Evolutionary conservation across 2,888 invertebrate species (phyloP), one percentile per base, ranked within the genome.

Genomic region (Erpobdella octoculata): DNA sequence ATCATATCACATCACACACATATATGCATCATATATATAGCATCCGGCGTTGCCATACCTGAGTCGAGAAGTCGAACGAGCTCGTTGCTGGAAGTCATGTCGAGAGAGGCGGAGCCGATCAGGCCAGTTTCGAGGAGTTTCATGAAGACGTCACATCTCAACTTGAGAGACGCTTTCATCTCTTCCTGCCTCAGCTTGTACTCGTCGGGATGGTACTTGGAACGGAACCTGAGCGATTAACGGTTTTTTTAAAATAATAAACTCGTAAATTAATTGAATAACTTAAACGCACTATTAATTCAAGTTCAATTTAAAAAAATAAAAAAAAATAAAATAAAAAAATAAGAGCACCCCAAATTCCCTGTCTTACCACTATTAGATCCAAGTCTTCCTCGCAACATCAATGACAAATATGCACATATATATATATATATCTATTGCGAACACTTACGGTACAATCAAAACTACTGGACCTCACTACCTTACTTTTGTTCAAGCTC

Each of bases 131-230:
- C 88, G 70, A 80, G 76, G 67, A 96, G 84, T 75, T 93, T 92
- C 79, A 90, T 84, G 83, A 95, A 97, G 0, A 94, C 92, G 76
- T 90, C 89, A 15, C 93, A 88, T 1, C 98, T 89, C 85, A 89
- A 90, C 89, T 79, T 76, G 67, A 84, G 76, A n/a, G 80, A 78
- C 89, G 90, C 85, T 71, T 89, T 85, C 79, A 93, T 91, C 80
- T 95, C 94, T 25, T 91, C 91, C 83, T 91, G 92, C 72, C 92
- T 86, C 83, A 91, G 93, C 38, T 90, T 87, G 70, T 92, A 92
- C 81, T 97, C 96, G 83, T 94, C 93, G 2, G 98, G 98, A 84
- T 98, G 97, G 82, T 97, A 99, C 86, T 97, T 97, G 78, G 91
- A 89, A 85, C 95, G 94, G 88, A 98, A 98, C 97, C 98, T 98